A percentile compares a stretch with the other conserved stretches of the same genome.
phyloP scores from a whole-genome alignment of 2,797 vertebrate genomes.

The Ptychadena robeensis region DNA sequence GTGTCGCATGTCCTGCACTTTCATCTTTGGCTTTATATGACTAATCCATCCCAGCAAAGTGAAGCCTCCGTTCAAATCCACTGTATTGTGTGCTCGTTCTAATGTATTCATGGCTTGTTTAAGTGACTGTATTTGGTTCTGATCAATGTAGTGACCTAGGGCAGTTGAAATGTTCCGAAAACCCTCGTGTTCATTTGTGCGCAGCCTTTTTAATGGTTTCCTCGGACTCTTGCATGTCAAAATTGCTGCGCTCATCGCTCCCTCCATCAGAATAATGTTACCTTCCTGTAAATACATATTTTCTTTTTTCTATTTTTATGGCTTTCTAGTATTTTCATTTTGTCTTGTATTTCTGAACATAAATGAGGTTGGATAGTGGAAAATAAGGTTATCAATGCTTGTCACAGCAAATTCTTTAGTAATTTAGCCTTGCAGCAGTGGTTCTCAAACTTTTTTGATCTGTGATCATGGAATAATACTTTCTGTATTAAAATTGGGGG shows the following conservation, averaged over 20 bases:
- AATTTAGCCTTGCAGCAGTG: no score
- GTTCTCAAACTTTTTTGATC: no score
- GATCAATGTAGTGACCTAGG: constrained; percentile 77
- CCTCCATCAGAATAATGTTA: constrained; percentile 80
- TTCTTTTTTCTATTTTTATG: constrained; percentile 81
- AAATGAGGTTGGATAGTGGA: no score
- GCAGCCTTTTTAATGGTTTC: constrained; percentile 72
- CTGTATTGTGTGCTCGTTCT: constrained; percentile 71
- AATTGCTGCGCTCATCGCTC: constrained; percentile 77
- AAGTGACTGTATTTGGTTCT: constrained; percentile 70
- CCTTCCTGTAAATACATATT: constrained; percentile 85
- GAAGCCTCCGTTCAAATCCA: constrained; percentile 68
- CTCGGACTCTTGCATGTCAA: constrained; percentile 78
- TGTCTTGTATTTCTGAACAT: constrained; percentile 75
- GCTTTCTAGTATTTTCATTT: constrained; percentile 80
- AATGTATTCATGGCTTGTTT: constrained; percentile 68
- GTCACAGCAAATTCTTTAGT: no score
- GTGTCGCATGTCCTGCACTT: constrained; percentile 79
- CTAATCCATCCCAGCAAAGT: constrained; percentile 65
- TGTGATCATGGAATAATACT: no score
- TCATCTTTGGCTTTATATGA: constrained; percentile 74
- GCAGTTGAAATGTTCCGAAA: constrained; percentile 67
- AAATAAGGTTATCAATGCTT: no score
- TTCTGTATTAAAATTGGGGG: no score
- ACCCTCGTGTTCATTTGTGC: constrained; percentile 59